A percentile compares a stretch with the other conserved stretches of the same genome.
These are phyloP conservation scores for Liparis tanakae DNA, from an alignment of 2,797 vertebrate species.

Conservation along the genomic window DNA sequence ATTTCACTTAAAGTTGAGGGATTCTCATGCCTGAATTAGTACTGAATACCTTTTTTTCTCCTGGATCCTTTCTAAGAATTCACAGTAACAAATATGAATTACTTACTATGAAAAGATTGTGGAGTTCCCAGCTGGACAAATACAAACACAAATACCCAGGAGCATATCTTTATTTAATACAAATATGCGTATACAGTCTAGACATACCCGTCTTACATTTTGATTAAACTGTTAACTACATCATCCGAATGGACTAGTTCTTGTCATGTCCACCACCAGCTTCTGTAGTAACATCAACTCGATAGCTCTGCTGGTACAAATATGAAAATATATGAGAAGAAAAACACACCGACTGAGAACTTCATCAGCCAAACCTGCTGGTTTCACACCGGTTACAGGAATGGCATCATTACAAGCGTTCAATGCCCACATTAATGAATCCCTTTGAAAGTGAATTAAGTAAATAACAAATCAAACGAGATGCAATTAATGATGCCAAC, in stretches of 20 bases:
- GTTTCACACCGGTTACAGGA: constrained; percentile 88
- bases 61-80: too few relatives aligned
- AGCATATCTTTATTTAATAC: constrained; percentile 55
- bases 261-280: background rate
- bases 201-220: background rate
- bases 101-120: background rate
- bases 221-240: constrained; percentile 6
- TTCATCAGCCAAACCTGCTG: constrained; percentile 85
- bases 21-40: too few relatives aligned
- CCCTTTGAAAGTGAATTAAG: background rate
- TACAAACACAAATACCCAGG: background rate
- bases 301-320: constrained; percentile 16
- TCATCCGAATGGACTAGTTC: background rate
- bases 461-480: background rate
- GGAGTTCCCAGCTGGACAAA: constrained; percentile 8
- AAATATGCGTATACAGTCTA: constrained; percentile 25
- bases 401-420: constrained; percentile 89
- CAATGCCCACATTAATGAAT: constrained; percentile 63
- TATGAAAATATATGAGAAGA: constrained; percentile 2
- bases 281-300: background rate
- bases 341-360: constrained; percentile 66
- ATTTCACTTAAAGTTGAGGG: too few relatives aligned
- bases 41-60: too few relatives aligned
- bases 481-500: constrained; percentile 7
- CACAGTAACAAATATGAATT: too few relatives aligned